These are phyloP conservation scores for Leucoptera coffeella DNA, from an alignment of 2,888 invertebrate species.

Conservation along the genomic window DNA sequence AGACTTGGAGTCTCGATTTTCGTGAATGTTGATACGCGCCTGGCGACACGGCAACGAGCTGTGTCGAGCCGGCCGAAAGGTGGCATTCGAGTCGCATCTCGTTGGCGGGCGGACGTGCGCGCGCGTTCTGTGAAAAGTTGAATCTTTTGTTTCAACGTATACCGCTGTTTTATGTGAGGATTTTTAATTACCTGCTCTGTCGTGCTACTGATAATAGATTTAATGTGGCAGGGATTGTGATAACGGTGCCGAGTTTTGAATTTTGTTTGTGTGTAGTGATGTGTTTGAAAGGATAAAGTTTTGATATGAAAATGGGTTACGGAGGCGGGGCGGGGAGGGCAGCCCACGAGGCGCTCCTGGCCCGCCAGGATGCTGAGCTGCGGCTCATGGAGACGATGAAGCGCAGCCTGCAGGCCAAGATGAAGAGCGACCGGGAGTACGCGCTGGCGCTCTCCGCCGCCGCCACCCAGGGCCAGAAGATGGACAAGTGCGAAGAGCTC, in stretches of 20 bases:
- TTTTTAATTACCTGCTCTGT: no score
- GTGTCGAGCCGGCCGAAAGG: not conserved
- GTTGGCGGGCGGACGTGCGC: slow-evolving; percentile 22
- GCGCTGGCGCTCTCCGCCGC: slow-evolving; percentile 77
- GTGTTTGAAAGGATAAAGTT: slow-evolving; percentile 14
- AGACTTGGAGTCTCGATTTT: not conserved
- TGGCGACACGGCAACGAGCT: not conserved
- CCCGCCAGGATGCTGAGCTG: slow-evolving; percentile 88
- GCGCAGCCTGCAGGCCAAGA: slow-evolving; percentile 76
- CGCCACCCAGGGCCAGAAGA: slow-evolving; percentile 76
- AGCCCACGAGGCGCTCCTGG: slow-evolving; percentile 86
- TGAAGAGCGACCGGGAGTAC: slow-evolving; percentile 90
- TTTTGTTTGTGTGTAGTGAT: slow-evolving; percentile 20
- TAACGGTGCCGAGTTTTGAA: not conserved
- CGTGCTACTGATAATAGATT: no score
- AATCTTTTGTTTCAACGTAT: no score
- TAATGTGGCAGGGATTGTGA: not conserved
- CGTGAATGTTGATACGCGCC: not conserved
- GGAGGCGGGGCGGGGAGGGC: slow-evolving; percentile 80
- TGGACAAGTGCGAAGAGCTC: slow-evolving; percentile 70
- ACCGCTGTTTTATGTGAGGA: no score
- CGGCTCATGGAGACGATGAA: slow-evolving; percentile 89
- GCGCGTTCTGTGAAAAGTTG: no score
- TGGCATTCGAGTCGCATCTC: slow-evolving; percentile 36
- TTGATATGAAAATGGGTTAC: slow-evolving; percentile 63